phyloP scores from a whole-genome alignment of 2,797 vertebrate species.

The Pipistrellus nathusii region DNA sequence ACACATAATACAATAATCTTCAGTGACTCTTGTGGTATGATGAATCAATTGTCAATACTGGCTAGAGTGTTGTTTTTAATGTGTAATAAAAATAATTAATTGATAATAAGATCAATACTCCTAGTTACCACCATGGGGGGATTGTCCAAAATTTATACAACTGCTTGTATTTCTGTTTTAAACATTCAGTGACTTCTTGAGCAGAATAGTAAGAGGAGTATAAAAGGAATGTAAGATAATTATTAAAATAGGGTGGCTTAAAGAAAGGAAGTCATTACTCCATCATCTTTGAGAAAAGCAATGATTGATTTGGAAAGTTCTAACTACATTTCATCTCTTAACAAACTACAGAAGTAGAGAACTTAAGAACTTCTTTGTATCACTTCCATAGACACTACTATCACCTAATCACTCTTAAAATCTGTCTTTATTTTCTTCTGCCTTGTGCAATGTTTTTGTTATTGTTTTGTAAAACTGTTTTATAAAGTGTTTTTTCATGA shows the following conservation, averaged over 20 bases:
- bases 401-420: neutral
- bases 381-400: neutral
- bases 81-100: neutral
- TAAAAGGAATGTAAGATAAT: neutral
- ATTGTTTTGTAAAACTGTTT: neutral
- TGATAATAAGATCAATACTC: neutral
- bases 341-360: neutral
- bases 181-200: neutral
- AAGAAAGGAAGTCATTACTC: neutral
- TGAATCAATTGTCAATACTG: neutral
- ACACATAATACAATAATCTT: neutral
- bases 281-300: neutral
- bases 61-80: neutral
- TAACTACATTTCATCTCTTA: neutral
- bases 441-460: neutral
- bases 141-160: neutral
- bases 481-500: neutral
- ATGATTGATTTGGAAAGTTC: neutral
- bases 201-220: neutral
- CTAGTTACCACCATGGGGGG: neutral
- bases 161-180: neutral
- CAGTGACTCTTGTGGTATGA: neutral
- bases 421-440: neutral
- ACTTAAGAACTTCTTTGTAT: neutral
- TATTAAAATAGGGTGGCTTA: neutral